phyloP scores from a whole-genome alignment of 2,797 vertebrate species.

The Falco peregrinus region DNA sequence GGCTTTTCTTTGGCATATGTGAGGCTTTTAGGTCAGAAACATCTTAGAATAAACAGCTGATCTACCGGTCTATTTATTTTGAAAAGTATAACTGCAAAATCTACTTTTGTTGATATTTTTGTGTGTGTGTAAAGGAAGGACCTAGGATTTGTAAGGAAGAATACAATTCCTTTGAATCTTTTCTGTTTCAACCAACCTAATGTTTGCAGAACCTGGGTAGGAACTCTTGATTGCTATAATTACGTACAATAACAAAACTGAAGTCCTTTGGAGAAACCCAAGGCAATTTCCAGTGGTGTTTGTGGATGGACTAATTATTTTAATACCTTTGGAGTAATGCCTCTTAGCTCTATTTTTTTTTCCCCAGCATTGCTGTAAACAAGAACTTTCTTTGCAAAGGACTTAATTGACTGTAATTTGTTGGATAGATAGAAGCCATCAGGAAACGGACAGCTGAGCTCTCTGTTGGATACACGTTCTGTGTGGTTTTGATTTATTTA shows the following conservation, averaged over 20 bases:
- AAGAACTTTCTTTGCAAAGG: not conserved
- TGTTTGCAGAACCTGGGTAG: not conserved
- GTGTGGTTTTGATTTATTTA: not conserved
- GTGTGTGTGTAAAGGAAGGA: not conserved
- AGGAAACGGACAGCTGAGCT: not conserved
- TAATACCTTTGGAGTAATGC: conserved; percentile 30
- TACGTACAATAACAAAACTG: not conserved
- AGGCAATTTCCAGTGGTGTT: conserved; percentile 28
- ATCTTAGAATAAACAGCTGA: not conserved
- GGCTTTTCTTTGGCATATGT: not conserved
- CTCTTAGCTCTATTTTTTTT: not conserved
- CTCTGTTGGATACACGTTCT: not conserved
- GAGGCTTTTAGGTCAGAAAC: not conserved
- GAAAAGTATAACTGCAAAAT: not conserved
- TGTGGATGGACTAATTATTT: conserved; percentile 51
- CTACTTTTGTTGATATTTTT: not conserved
- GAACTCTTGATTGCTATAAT: conserved; percentile 9
- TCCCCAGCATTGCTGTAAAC: not conserved
- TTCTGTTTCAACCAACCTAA: not conserved
- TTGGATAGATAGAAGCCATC: not conserved
- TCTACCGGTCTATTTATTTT: not conserved
- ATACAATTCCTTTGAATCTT: not conserved
- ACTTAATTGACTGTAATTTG: conserved; percentile 31
- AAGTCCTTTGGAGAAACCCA: conserved; percentile 1
- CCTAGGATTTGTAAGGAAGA: not conserved